Evolutionary conservation across 2,113 vertebrate genomes (phyloP), one percentile per base, ranked within the genome.

Genomic region (Paralichthys olivaceus): DNA sequence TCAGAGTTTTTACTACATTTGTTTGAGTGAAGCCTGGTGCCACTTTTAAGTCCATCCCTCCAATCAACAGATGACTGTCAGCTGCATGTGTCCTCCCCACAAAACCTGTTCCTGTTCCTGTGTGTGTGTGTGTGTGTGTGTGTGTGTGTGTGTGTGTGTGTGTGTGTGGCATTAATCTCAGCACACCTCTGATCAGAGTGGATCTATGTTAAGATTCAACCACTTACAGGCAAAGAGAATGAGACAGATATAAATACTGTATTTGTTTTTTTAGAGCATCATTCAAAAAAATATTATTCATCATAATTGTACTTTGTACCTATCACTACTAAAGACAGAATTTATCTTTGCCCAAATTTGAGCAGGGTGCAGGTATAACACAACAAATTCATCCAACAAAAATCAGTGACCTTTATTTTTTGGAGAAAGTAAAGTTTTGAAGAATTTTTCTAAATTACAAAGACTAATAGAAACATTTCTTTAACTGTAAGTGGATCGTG

Each of bases 31-130:
- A 40, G 9, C 26, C 17, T 25, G 49, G 20, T 55, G 22, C 14
- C 64, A 67, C 51, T 54, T 83, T 67, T 70, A 78, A 80, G 28
- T 28, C 32, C 40, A 13, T 19, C 60, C 69, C 28, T 43, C 25
- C 63, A 86, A 83, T 86, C 23, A 81, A 29, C 20, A 65, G 75
- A 80, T 4, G 7, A 15, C 53, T 19, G 70, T 47, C 83, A 89
- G 88, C 69, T 49, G 54, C 32, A 34, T 28, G 12, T 19, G 49
- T 69, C 20, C 20, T 69, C 15, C 23, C 1, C 28, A 43, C 22
- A 54, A 22, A 20, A 22, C 32, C 32, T 34, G 32, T 34, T 34
- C 32, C 32, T 1, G 1, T n/a, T n/a, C n/a, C n/a, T 12, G 22
- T 32, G 14, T 17, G 20, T 32, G 29, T 32, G 29, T 25, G 37